Evolutionary conservation across 1,140 invertebrate genomes (phyloP).

Genomic region (Dinothrombium tinctorium): DNA sequence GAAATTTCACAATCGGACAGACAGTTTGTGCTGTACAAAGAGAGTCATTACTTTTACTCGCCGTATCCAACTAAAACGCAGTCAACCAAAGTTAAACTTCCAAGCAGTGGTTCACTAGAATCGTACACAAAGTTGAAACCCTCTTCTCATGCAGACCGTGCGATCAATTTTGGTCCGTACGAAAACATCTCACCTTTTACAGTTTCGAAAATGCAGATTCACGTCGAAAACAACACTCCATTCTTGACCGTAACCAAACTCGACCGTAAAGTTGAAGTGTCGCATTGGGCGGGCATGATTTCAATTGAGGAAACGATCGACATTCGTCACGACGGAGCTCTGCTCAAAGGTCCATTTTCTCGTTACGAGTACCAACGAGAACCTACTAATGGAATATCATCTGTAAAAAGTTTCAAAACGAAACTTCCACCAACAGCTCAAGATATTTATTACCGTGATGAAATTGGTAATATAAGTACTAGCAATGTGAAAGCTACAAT

Average conservation of each 20-base stretch:
- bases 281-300: constrained; percentile 90
- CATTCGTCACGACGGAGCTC: constrained; percentile 69
- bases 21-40: constrained; percentile 63
- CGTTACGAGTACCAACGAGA: constrained; percentile 83
- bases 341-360: constrained; percentile 81
- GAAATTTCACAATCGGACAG: constrained; percentile 75
- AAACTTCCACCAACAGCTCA: constrained; percentile 63
- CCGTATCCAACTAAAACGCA: constrained; percentile 55
- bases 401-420: constrained; percentile 78
- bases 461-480: constrained; percentile 98
- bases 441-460: constrained; percentile 85
- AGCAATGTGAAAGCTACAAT: constrained; percentile 64
- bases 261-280: constrained; percentile 73
- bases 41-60: constrained; percentile 57
- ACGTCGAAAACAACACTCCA: constrained; percentile 80
- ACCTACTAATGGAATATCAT: constrained; percentile 50
- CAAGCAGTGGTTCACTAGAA: constrained; percentile 46
- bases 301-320: constrained; percentile 86
- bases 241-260: constrained; percentile 76
- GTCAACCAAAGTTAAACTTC: constrained; percentile 49
- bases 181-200: constrained; percentile 31
- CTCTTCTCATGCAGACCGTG: constrained; percentile 43
- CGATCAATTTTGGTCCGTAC: constrained; percentile 65
- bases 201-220: constrained; percentile 38
- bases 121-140: constrained; percentile 61